A percentile compares a stretch with the other conserved stretches of the same genome.
Conservation (phyloP, 2,113 vertebrate species). For the Ceyx melanurus region DNA sequence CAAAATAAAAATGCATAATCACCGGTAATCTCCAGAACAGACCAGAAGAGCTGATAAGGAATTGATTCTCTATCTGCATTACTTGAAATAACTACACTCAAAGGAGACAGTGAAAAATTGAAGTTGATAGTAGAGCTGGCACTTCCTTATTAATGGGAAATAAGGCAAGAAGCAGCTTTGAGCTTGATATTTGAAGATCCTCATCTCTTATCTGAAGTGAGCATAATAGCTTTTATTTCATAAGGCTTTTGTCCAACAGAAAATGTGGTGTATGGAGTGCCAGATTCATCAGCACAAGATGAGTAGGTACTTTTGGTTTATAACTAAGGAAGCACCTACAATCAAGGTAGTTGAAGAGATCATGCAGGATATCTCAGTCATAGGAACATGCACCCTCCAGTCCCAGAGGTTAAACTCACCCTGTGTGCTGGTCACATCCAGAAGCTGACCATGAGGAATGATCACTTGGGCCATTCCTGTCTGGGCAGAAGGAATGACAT, state of each 20-base stretch:
- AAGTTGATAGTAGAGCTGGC: background rate
- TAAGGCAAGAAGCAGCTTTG: background rate
- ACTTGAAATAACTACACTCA: background rate
- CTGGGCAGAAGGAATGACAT: conserved; percentile 79
- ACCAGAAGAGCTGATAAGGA: background rate
- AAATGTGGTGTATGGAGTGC: background rate
- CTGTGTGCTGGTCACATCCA: conserved; percentile 58
- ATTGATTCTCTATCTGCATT: background rate
- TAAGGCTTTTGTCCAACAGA: background rate
- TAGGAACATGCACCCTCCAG: background rate
- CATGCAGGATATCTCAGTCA: background rate
- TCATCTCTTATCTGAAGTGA: background rate
- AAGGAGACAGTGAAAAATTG: background rate
- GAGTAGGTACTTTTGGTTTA: background rate
- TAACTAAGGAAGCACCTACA: background rate
- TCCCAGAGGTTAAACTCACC: conserved; percentile 64
- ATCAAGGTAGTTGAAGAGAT: background rate
- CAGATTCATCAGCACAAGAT: background rate
- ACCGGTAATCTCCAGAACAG: background rate
- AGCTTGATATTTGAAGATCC: background rate
- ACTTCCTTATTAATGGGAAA: background rate
- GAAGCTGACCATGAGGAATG: conserved; percentile 77
- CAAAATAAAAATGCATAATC: background rate
- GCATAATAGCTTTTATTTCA: background rate
- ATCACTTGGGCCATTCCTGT: conserved; percentile 76